Evolutionary conservation across 2,113 vertebrate genomes (phyloP), one percentile per base, ranked within the genome.

Genomic region (Calyptommatus sinebrachiatus): DNA sequence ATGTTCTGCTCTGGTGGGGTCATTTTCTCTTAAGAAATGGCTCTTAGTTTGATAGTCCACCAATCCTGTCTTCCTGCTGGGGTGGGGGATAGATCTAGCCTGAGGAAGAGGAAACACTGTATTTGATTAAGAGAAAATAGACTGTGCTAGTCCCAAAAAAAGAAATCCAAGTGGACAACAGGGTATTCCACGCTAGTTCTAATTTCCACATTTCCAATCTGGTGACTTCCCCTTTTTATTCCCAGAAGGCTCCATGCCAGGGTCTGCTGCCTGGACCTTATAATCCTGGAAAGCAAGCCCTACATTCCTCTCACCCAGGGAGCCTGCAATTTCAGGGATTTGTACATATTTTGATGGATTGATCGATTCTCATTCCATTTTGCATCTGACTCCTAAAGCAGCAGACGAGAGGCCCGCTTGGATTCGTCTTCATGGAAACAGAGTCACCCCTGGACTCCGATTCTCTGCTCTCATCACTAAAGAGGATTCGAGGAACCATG

Each of bases 201-300:
- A 80, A 53, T 48, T 80, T 88, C 79, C 89, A 82, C 77, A 50
- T 72, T 86, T 88, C 83, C 82, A 83, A 91, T 88, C 71, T 84
- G 88, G 60, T 90, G 91, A 76, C 75, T 78, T 88, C 83, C 91
- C 89, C 80, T 86, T 86, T 80, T 85, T 87, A 85, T 74, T 81
- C 84, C 84, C 76, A 84, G 84, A 77, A 81, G 81, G 6, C 53
- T 62, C 11, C 5, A 46, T 22, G 69, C 5, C 41, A 26, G 26
- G 46, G 22, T 46, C 10, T 46, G 35, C 22, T 22, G 2, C 21
- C 28, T 24, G 53, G 18, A 57, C 18, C 12, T 57, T 18, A 57
- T 14, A 57, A 57, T 57, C 53, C 53, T 18, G 18, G 53, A 57
- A 57, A 65, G 63, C 28, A 66, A 28, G 14, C 22, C 8, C 68